These are phyloP conservation scores for Periophthalmus magnuspinnatus DNA, from an alignment of 2,797 vertebrate species.

Conservation along the genomic window DNA sequence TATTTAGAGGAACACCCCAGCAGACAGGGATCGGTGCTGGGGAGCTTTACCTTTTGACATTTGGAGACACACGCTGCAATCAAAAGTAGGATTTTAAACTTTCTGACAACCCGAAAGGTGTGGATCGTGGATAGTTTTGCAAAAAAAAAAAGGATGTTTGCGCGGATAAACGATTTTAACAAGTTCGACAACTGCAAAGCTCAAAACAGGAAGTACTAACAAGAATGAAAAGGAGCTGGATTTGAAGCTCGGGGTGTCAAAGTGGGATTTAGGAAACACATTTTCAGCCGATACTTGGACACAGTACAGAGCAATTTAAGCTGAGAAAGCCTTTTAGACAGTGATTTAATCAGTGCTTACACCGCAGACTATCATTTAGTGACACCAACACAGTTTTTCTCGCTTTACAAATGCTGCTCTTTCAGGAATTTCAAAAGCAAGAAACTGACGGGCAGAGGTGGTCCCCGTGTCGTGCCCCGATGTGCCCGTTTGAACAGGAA, in stretches of 20 bases:
- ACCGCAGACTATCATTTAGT: constrained; percentile 28
- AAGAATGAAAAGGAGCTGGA: constrained; percentile 10
- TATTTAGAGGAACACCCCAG: constrained; percentile 55
- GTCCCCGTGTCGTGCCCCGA: background rate
- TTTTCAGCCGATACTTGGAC: constrained; percentile 14
- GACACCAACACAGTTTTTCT: constrained; percentile 32
- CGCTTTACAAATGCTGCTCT: constrained; percentile 21
- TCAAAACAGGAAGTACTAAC: constrained; percentile 14
- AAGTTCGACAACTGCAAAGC: constrained; percentile 47
- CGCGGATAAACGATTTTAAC: constrained; percentile 38
- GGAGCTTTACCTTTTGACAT: constrained; percentile 33
- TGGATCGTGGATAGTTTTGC: constrained; percentile 19
- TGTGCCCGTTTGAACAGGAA: background rate
- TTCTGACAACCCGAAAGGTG: constrained; percentile 33
- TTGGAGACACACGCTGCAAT: constrained; percentile 42
- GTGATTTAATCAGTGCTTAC: constrained; percentile 40
- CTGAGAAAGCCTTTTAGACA: constrained; percentile 41
- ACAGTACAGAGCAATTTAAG: constrained; percentile 12
- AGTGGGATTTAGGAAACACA: constrained; percentile 11
- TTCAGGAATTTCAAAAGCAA: constrained; percentile 12
- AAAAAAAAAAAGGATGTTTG: constrained; percentile 35
- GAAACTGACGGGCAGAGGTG: background rate
- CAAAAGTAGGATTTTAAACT: constrained; percentile 53
- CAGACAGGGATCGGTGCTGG: constrained; percentile 24
- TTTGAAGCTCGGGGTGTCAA: constrained; percentile 6